phyloP scores from a whole-genome alignment of 2,113 vertebrate genomes.

The Macroglossus sobrinus region DNA sequence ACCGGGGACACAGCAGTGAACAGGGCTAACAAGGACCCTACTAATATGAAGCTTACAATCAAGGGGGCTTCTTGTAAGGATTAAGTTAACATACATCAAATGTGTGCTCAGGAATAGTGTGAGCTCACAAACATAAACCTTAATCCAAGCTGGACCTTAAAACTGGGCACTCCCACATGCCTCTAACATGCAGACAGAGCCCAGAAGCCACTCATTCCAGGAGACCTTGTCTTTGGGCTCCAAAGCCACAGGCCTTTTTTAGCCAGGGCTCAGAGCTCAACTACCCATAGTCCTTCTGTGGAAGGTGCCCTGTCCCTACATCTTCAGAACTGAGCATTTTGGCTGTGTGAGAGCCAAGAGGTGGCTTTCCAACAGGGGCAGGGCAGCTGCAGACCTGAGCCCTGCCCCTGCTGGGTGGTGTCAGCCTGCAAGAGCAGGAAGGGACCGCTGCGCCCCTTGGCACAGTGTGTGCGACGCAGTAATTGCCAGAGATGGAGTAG shows the following conservation, averaged over 20 bases:
- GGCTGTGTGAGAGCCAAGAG: neutral
- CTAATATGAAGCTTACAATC: neutral
- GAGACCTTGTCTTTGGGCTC: neutral
- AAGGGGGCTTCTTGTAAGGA: neutral
- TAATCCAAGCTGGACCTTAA: neutral
- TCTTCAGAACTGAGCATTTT: neutral
- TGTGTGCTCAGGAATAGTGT: neutral
- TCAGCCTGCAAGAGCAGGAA: constrained; percentile 65
- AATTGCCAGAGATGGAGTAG: constrained; percentile 80
- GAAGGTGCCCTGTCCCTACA: neutral
- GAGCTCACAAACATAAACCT: neutral
- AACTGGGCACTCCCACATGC: neutral
- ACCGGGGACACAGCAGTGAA: neutral
- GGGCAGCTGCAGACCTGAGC: constrained; percentile 25
- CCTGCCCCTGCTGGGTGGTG: constrained; percentile 63
- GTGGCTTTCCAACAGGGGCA: constrained; percentile 19
- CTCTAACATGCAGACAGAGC: neutral
- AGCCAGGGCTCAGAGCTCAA: neutral
- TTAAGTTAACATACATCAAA: neutral
- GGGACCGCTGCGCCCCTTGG: constrained; percentile 62
- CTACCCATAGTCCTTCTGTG: neutral
- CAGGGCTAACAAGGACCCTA: neutral
- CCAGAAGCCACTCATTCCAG: neutral
- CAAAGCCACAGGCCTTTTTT: neutral
- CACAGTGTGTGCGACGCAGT: constrained; percentile 72